phyloP scores from a whole-genome alignment of 2,888 invertebrate genomes.

The Xylota sylvarum region DNA sequence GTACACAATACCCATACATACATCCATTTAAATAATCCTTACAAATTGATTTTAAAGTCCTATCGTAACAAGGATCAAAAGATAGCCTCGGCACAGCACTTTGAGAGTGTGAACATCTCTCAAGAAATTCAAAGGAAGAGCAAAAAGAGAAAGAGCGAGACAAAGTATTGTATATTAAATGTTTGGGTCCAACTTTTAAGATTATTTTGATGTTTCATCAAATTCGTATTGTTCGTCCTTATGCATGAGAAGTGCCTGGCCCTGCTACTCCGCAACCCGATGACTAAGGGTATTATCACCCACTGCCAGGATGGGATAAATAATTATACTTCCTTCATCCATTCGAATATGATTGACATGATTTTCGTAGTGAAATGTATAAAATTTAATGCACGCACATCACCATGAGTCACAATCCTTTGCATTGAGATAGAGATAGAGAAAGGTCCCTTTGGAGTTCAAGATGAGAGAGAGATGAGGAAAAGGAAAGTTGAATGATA shows the following conservation, averaged over 20 bases:
- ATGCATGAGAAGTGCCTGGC: conserved; percentile 17
- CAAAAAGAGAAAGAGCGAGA: too few species aligned
- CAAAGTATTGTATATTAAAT: background rate
- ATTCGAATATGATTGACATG: conserved; percentile 67
- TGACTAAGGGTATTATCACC: conserved; percentile 34
- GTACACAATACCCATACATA: conserved; percentile 47
- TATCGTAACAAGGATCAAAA: conserved; percentile 60
- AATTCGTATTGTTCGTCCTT: conserved; percentile 43
- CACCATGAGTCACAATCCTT: conserved; percentile 34
- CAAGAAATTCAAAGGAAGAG: conserved; percentile 25
- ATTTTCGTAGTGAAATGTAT: conserved; percentile 48
- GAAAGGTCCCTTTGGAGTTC: conserved; percentile 9
- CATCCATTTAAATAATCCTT: conserved; percentile 67
- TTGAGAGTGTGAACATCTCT: conserved; percentile 58
- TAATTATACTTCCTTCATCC: conserved; percentile 54
- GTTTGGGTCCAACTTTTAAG: conserved; percentile 37
- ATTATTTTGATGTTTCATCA: conserved; percentile 61
- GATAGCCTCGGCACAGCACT: conserved; percentile 26
- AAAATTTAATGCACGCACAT: conserved; percentile 35
- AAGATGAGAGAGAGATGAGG: conserved; percentile 5
- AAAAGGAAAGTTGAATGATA: conserved; percentile 39
- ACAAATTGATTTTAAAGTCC: conserved; percentile 75
- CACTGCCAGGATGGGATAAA: conserved; percentile 40
- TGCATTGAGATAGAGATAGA: conserved; percentile 17
- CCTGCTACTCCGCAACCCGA: background rate